Evolutionary conservation across 1,140 invertebrate species (phyloP), one percentile per base, ranked within the genome.

Genomic region (Papilio dardanus): DNA sequence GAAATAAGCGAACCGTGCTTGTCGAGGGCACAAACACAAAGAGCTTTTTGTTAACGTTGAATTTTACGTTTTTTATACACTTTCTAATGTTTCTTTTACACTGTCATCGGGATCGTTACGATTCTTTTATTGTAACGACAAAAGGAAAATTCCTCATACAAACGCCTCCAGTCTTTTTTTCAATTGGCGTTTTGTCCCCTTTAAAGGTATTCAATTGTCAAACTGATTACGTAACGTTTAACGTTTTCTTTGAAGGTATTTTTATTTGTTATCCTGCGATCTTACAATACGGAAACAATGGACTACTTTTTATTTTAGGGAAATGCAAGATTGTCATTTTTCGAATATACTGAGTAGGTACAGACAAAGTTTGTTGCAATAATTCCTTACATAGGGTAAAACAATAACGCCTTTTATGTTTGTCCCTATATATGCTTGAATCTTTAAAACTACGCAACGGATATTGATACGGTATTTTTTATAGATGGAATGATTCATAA

Each of bases 1-100:
- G 24, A 62, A 62, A 62, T 28, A 62, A 62, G 54, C 54, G 54
- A 62, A 62, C 54, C 24, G 54, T 62, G 54, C 30, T 62, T 62
- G 54, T 62, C 54, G 54, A 54, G 50, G 21, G 24, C 54, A 58
- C 6, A 62, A 62, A 62, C 24, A 62, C 54, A 62, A 62, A 62
- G 54, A 62, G 54, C 54, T 62, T 62, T 62, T 62, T 62, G 54
- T 62, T 62, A 62, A 62, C 54, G 54, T 62, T 62, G 54, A 62
- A 62, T 28, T 62, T 62, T 62, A 62, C 54, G 54, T 28, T 62
- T 62, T 62, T 62, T 62, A 28, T 28, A 62, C 54, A 62, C 30
- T 62, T 62, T 62, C 54, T 62, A 62, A 62, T 62, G 54, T 62
- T 62, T 62, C 24, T 30, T 62, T 62, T 28, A 62, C 21, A 0